These are phyloP conservation scores for Etheostoma spectabile DNA, from an alignment of 2,113 vertebrate species.

Conservation along the genomic window DNA sequence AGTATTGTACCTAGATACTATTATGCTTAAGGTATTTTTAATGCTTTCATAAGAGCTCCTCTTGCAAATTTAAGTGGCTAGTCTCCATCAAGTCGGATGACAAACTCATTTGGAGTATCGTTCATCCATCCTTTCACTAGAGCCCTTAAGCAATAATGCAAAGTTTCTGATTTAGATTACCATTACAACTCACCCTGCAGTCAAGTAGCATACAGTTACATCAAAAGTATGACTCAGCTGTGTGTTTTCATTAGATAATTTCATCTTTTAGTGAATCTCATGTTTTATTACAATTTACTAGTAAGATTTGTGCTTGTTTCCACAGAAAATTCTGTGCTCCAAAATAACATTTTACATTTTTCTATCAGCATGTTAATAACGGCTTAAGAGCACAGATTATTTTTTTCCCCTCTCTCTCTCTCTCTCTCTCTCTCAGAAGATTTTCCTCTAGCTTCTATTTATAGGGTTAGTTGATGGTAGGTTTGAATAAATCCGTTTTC, in stretches of 20 bases:
- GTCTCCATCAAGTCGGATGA: slow-evolving; percentile 43
- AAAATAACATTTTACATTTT: slow-evolving; percentile 76
- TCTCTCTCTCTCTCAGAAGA: slow-evolving; percentile 64
- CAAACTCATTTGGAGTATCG: slow-evolving; percentile 35
- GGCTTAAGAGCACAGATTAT: slow-evolving; percentile 81
- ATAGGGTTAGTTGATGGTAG: slow-evolving; percentile 79
- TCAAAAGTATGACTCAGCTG: slow-evolving; percentile 52
- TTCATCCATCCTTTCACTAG: slow-evolving; percentile 33
- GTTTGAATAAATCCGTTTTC: slow-evolving; percentile 84
- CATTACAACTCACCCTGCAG: slow-evolving; percentile 46
- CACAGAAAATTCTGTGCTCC: slow-evolving; percentile 48
- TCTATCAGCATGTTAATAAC: slow-evolving; percentile 83
- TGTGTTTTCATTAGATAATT: slow-evolving; percentile 44
- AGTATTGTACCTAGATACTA: background rate
- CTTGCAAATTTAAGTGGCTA: slow-evolving; percentile 25
- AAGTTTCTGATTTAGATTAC: slow-evolving; percentile 49
- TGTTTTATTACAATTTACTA: slow-evolving; percentile 22
- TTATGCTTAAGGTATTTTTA: slow-evolving; percentile 1
- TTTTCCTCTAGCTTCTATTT: slow-evolving; percentile 82
- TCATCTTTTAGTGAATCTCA: slow-evolving; percentile 42
- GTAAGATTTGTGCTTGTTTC: slow-evolving; percentile 46
- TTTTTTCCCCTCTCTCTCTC: slow-evolving; percentile 33
- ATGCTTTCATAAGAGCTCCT: slow-evolving; percentile 27
- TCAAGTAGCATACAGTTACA: slow-evolving; percentile 40
- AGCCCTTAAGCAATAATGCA: slow-evolving; percentile 48